Evolutionary conservation across 2,888 invertebrate species (phyloP), one percentile per base, ranked within the genome.

Genomic region (Smittia aterrima): DNA sequence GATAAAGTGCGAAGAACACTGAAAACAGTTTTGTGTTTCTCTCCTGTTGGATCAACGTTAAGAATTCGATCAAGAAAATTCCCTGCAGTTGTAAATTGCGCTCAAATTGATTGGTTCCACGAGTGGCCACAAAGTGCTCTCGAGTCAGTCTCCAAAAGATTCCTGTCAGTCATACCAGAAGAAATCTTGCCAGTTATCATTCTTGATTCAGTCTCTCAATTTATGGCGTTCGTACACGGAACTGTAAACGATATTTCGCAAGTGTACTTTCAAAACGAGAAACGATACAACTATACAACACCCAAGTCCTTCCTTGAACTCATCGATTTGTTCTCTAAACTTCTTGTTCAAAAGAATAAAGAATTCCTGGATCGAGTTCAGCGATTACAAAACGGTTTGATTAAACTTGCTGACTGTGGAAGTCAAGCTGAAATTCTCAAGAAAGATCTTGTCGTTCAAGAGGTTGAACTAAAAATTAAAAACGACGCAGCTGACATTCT

Each of bases 61-160:
- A 85, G 97, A 71, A 85, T 95, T 16, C 87, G 97, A 74, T 91
- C 93, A 2, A 87, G 97, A 73, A 95, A 96, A 82, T 98, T 98
- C 84, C 97, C 97, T 0, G 95, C 97, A 0, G 84, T 98, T 38
- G 92, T 95, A 16, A 97, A 93, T 84, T 95, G 95, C 80, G 94
- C 96, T 0, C 89, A 93, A 16, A 96, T 97, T 77, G 91, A 97
- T 82, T 97, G 97, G 96, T 97, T 97, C 84, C 96, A 97, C 81
- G 94, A 96, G 80, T 98, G 97, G 97, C 97, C 97, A 0, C 87
- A 88, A 79, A 92, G 95, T 80, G 97, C 97, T 32, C 84, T 98
- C 78, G 87, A 91, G 76, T 95, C 95, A 40, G 97, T 98, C 1
- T 95, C 96, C 11, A 86, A 86, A 77, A 85, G 92, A 76, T 97